phyloP scores from a whole-genome alignment of 2,888 invertebrate species.

The Isoperla grammatica region DNA sequence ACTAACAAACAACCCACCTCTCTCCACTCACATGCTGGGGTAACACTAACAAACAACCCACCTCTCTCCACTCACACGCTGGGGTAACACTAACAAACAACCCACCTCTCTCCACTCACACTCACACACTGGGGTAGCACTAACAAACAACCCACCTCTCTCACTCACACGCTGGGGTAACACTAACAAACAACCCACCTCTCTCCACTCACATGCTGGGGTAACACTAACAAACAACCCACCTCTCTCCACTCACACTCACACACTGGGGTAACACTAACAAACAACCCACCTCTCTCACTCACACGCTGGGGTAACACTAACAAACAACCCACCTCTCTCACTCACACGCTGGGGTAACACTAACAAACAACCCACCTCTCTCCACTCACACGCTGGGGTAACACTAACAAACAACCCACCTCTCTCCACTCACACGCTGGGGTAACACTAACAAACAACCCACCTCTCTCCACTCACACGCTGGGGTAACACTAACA shows the following conservation, averaged over 20 bases:
- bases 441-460: neutral
- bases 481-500: neutral
- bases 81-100: neutral
- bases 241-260: too few relatives aligned
- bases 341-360: conserved; percentile 31
- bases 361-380: too few relatives aligned
- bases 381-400: too few relatives aligned
- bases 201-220: conserved; percentile 44
- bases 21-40: neutral
- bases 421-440: neutral
- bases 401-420: too few relatives aligned
- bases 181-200: conserved; percentile 42
- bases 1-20: too few relatives aligned
- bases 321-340: conserved; percentile 45
- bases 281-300: too few relatives aligned
- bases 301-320: neutral
- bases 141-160: too few relatives aligned
- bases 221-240: too few relatives aligned
- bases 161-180: neutral
- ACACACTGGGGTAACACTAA: too few relatives aligned
- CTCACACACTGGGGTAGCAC: too few relatives aligned
- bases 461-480: conserved; percentile 51
- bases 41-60: conserved; percentile 25
- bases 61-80: conserved; percentile 49
- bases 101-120: too few relatives aligned